Evolutionary conservation across 2,888 invertebrate species (phyloP), one percentile per base, ranked within the genome.

Genomic region (Drosophila neonasuta): DNA sequence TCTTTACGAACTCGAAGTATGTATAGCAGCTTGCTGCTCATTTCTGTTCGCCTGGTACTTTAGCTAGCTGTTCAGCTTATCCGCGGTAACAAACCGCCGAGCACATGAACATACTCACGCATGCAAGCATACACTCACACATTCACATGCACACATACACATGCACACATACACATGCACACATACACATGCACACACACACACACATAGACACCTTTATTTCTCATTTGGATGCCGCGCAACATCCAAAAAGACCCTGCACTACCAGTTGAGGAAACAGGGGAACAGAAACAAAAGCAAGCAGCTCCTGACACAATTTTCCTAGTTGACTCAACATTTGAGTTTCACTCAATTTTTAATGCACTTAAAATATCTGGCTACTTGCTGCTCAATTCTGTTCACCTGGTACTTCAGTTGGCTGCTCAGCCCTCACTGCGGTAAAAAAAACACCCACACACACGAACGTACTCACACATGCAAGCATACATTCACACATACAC

Each of bases 31-130:
- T 36, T 36, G 36, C 5, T 36, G 11, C n/a, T 36, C n/a, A 36
- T 36, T 36, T 36, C 36, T 36, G 36, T 36, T 36, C n/a, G 36
- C 36, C 36, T 36, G 36, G 36, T 36, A 36, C 34, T 36, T 36
- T n/a, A 36, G 34, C 34, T 36, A n/a, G 34, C 5, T 5, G 11
- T 1, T 11, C n/a, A n/a, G 34, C 5, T 11, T 32, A 2, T 4
- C 11, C 10, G 34, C 10, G 10, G 3, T 10, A 2, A 4, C 10
- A 34, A 11, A 34, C 3, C 4, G 3, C 1, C 2, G 1, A 1
- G 5, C 5, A 36, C 5, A 36, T n/a, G 1, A 11, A 10, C 34
- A 0, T 0, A 17, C 17, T 17, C 17, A 17, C 17, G 3, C 17
- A 17, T 17, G 17, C 17, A 17, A 17, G n/a, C 34, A 15, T 15